Evolutionary conservation across 2,797 vertebrate genomes (phyloP), one percentile per base, ranked within the genome.

Genomic region (Pterois miles): DNA sequence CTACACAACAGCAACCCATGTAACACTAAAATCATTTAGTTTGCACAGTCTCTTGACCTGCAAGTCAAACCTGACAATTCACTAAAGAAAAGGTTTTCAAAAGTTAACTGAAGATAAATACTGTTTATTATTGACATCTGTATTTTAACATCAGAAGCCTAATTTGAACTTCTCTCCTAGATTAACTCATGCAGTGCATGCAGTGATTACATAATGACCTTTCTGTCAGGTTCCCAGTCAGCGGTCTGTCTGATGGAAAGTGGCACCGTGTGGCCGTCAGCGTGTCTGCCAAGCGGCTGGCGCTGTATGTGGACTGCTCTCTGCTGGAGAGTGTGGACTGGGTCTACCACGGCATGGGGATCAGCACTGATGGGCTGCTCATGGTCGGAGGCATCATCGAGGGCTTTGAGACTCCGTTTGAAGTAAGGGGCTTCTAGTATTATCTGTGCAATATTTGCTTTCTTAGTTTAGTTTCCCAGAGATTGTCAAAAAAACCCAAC

Each of bases 281-380:
- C n/a, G 95, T 97, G 81, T 96, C 96, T 13, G 36, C 86, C 36
- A 86, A 92, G 66, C 91, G 87, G 6, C 81, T 98, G 81, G 91
- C 87, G 0, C 31, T 98, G 68, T 96, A 96, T 1, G 94, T 98
- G 89, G 97, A 98, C 94, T 98, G 97, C 48, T 80, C 88, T 33
- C 94, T 96, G 93, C 89, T 96, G 86, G 97, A 97, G 89, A 95
- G 92, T 1, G 95, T 96, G 38, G 94, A 94, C 77, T 98, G 97
- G 97, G 93, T 91, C 33, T 93, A 96, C 58, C 90, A 93, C 0
- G 95, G 96, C 36, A 89, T 97, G 88, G 95, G 89, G 40, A 91
- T 97, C 86, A 75, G 82, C 82, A 91, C 93, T 0, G 95, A 97
- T 1, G 96, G 96, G 7, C 94, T 97, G 48, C 71, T 97, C 57